Conservation (phyloP, 1,140 invertebrate genomes). For the Papilio machaon region DNA sequence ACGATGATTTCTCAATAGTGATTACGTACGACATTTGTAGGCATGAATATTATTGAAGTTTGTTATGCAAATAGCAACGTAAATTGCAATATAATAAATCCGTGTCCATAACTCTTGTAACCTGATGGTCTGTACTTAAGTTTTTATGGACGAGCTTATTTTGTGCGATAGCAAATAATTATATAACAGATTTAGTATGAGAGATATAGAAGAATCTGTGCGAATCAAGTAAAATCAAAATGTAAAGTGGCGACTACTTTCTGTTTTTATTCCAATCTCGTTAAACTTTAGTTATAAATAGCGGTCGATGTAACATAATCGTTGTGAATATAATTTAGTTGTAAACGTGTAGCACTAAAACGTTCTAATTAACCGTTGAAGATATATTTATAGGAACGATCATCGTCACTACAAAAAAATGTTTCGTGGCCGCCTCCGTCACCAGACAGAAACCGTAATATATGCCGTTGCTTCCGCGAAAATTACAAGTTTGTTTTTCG, state of each 20-base stretch:
- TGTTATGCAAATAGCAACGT: neutral
- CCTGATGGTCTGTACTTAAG: neutral
- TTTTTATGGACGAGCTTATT: neutral
- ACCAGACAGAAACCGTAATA: conserved; percentile 51
- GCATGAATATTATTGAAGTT: neutral
- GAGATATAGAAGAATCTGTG: too few species aligned
- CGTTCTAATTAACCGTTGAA: conserved; percentile 28
- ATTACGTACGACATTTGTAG: neutral
- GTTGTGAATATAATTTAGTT: neutral
- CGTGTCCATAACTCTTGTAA: neutral
- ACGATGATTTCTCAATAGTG: conserved; percentile 3
- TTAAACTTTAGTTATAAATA: neutral
- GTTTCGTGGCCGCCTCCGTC: conserved; percentile 31
- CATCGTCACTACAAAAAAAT: conserved; percentile 11
- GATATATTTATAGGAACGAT: conserved; percentile 30
- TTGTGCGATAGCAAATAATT: neutral
- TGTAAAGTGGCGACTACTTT: neutral
- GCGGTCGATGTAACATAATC: neutral
- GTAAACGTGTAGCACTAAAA: conserved; percentile 22
- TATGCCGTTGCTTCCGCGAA: conserved; percentile 56
- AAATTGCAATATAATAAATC: neutral
- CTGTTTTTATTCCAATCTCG: neutral
- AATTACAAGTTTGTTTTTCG: conserved; percentile 50
- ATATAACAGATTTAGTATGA: too few species aligned
- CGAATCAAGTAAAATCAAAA: neutral